Evolutionary conservation across 2,888 invertebrate species (phyloP), one percentile per base, ranked within the genome.

Genomic region (Melikaiella ostensackeni): DNA sequence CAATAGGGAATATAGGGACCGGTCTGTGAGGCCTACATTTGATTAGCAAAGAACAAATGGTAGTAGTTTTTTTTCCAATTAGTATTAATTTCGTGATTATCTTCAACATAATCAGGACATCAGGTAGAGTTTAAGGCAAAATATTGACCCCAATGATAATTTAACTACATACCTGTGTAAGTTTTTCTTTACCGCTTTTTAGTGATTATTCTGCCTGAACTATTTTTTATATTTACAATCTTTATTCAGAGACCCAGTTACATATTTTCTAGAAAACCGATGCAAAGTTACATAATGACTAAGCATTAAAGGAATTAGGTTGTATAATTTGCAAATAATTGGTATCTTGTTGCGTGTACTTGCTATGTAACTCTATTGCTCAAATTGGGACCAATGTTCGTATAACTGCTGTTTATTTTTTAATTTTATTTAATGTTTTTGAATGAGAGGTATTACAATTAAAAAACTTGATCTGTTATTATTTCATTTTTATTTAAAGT

Each of bases 241-340:
- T 42, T 30, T 61, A 24, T n/a, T 35, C 42, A 2, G 11, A 9
- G 16, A 66, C 7, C 24, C 16, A 66, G 42, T 38, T 42, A 46
- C 2, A 27, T 46, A n/a, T 21, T 63, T 27, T 35, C 13, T 24
- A 42, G 42, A 46, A 46, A 66, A 46, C 46, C 2, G 27, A 9
- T 16, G 19, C 27, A 66, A 42, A 42, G 13, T 63, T 63, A 42
- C 42, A 19, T 27, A 66, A 66, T 66, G n/a, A 30, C 27, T 46
- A 46, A 66, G 46, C 66, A 66, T n/a, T 66, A 46, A 46, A 46
- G 42, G 27, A 66, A 66, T 66, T 46, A 46, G 66, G 46, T 66
- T 30, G 27, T 66, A 46, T 66, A 46, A 27, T 46, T 66, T 16
- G 27, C 27, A 46, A 55, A 21, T 55, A n/a, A 46, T 66, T 46